phyloP scores from a whole-genome alignment of 2,888 invertebrate genomes.

The Vanessa cardui region DNA sequence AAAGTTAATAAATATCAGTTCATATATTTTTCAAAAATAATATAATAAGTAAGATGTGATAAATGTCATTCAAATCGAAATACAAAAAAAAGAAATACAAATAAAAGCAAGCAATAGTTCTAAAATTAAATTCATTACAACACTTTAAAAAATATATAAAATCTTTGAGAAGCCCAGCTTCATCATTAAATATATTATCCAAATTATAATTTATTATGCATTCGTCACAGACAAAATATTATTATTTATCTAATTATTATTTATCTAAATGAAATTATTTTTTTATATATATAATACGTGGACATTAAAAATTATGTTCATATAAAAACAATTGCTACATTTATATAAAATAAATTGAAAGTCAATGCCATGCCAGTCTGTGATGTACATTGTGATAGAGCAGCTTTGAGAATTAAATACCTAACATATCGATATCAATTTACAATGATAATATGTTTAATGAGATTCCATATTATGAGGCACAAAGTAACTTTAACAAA shows the following conservation, averaged over 20 bases:
- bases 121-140: background rate
- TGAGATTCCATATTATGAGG: constrained; percentile 77
- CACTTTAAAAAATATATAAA: background rate
- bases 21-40: constrained; percentile 2
- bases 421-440: constrained; percentile 33
- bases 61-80: background rate
- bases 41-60: background rate
- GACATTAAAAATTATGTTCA: constrained; percentile 1
- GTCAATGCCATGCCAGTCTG: constrained; percentile 40
- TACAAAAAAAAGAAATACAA: background rate
- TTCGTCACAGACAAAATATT: constrained; percentile 3
- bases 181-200: background rate
- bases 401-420: constrained; percentile 46
- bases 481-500: constrained; percentile 76
- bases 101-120: background rate
- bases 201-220: constrained; percentile 3
- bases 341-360: constrained; percentile 10
- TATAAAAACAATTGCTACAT: background rate
- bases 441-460: constrained; percentile 46
- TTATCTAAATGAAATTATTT: background rate
- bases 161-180: constrained; percentile 30
- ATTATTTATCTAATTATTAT: background rate
- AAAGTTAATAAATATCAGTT: constrained; percentile 6
- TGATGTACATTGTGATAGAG: constrained; percentile 60
- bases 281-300: background rate